Base-by-base conservation (phyloP, 1,140 invertebrate species). In the honey bee (Apis mellifera) region DNA sequence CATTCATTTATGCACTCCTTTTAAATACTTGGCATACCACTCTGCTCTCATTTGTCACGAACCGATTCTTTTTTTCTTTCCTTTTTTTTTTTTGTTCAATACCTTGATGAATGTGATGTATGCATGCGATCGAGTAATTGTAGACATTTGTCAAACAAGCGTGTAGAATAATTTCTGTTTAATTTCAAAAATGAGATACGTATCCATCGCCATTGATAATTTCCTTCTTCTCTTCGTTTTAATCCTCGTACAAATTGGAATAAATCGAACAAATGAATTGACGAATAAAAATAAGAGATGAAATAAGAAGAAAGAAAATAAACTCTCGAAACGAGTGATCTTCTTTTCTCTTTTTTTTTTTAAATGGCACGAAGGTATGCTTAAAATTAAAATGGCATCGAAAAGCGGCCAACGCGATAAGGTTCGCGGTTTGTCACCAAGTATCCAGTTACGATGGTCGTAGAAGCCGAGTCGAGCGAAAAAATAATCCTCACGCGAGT, bases 401-500 rank as follows among this genome's bases (percentile, higher is more conserved):
- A 62, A 54, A n/a, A 55, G 26, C 70, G 21, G 17, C 26, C 64
- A 13, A 48, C 23, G 15, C 59, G 32, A 26, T 23, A 19, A 8
- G 23, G 26, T 32, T 26, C 54, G 19, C 12, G 52, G 12, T 64
- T 69, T 65, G 73, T 76, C 73, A 62, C n/a, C 60, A 23, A 26
- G 21, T 76, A 71, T 82, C 70, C 72, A 65, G 57, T 86, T 78
- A 76, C 74, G 60, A 62, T 15, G 70, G 2, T 4, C 55, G 55
- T 48, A 50, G n/a, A 48, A 15, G 15, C 19, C 19, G 21, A 4
- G 72, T 64, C 21, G 75, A 78, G 72, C 54, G 57, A 82, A 87
- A 87, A 90, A 88, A 86, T 82, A 65, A 32, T 62, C 79, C 60
- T 65, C 60, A 15, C 62, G 70, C 59, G 74, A 68, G 73, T 75